Evolutionary conservation across 1,140 invertebrate genomes (phyloP).

Genomic region (Neodiprion fabricii): DNA sequence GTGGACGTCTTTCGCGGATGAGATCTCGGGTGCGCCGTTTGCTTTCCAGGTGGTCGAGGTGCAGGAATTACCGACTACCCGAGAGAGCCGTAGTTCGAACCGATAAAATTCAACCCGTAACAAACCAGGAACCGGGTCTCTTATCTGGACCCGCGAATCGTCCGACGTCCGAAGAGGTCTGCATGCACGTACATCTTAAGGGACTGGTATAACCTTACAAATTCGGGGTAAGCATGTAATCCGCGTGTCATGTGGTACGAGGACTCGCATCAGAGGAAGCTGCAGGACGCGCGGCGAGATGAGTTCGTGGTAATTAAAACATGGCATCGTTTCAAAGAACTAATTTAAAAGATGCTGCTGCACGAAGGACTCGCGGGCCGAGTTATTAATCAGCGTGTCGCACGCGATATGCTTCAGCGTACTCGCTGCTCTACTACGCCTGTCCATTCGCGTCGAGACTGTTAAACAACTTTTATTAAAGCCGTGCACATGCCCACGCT

Average conservation of each 20-base stretch:
- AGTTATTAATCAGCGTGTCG: not conserved
- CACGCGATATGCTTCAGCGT: not conserved
- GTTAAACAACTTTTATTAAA: not conserved
- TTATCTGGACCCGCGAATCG: not conserved
- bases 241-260: not conserved
- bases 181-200: not conserved
- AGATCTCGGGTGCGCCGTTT: constrained; percentile 16
- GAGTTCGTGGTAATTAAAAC: constrained; percentile 33
- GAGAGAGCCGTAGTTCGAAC: not conserved
- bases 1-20: not conserved
- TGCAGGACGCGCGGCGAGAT: not conserved
- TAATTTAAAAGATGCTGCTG: constrained; percentile 5
- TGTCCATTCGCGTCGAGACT: not conserved
- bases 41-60: constrained; percentile 27
- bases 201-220: not conserved
- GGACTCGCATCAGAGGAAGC: too few species aligned
- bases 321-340: constrained; percentile 31
- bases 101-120: constrained; percentile 24
- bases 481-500: not conserved
- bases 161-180: not conserved
- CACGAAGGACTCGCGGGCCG: not conserved
- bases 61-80: not conserved
- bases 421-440: too few species aligned
- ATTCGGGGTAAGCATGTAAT: not conserved
- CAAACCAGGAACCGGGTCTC: constrained; percentile 2